Evolutionary conservation across 1,140 invertebrate species (phyloP).

Genomic region (Microplitis mediator): DNA sequence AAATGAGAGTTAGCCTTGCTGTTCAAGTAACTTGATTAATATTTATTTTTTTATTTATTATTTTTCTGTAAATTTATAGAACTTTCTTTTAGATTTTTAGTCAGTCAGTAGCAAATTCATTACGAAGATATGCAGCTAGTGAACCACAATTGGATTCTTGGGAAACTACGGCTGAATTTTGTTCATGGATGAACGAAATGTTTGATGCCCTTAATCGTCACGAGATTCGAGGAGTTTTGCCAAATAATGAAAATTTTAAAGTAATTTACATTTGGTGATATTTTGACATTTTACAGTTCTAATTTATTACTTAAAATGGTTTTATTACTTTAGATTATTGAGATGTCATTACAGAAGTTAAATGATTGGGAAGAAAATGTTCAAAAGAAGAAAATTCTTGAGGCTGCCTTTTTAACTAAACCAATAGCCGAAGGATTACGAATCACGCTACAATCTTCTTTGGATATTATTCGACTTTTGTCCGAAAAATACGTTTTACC

Average conservation of each 20-base stretch:
- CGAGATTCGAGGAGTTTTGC: not conserved
- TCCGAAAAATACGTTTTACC: too few relatives aligned
- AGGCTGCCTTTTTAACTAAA: slow-evolving; percentile 12
- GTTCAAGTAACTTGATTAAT: slow-evolving; percentile 16
- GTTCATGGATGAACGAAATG: slow-evolving; percentile 11
- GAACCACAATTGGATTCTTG: not conserved
- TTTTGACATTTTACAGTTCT: not conserved
- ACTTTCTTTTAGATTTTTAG: slow-evolving; percentile 9
- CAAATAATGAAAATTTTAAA: not conserved
- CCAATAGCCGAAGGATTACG: slow-evolving; percentile 29
- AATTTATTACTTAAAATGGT: not conserved
- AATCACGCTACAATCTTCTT: slow-evolving; percentile 24
- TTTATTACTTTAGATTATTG: too few relatives aligned
- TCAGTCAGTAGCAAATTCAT: not conserved
- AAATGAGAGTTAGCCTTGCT: slow-evolving; percentile 29
- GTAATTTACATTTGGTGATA: slow-evolving; percentile 8
- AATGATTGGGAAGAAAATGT: slow-evolving; percentile 28
- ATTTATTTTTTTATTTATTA: not conserved
- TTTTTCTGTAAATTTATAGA: not conserved
- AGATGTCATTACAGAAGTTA: slow-evolving; percentile 26
- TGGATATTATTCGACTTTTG: slow-evolving; percentile 14
- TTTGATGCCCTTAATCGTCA: slow-evolving; percentile 13
- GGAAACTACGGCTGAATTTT: slow-evolving; percentile 10
- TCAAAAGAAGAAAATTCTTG: not conserved
- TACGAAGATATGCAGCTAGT: not conserved